These are phyloP conservation scores for Fistularia commersonii DNA, from an alignment of 2,797 vertebrate species.

Conservation along the genomic window DNA sequence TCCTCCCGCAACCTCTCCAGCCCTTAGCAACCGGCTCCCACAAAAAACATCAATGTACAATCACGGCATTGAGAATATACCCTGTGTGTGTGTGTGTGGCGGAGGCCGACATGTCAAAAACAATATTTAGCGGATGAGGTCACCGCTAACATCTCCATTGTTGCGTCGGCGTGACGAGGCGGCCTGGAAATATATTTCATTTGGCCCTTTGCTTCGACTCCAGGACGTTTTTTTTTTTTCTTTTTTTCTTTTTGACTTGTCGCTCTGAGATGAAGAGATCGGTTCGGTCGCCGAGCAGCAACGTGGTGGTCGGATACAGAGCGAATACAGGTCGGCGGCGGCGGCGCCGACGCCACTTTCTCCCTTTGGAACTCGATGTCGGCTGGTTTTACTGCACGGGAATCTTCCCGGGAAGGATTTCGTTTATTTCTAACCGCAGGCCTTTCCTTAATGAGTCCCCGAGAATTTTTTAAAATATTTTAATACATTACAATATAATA, in stretches of 20 bases:
- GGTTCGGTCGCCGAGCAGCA: too few relatives aligned
- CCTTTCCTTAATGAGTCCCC: too few relatives aligned
- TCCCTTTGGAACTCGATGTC: too few relatives aligned
- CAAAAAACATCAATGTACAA: slow-evolving; percentile 71
- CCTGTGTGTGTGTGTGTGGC: slow-evolving; percentile 38
- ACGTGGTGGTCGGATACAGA: too few relatives aligned
- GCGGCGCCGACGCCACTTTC: too few relatives aligned
- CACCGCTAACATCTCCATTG: slow-evolving; percentile 65
- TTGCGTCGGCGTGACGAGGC: slow-evolving; percentile 65
- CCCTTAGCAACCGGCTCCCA: slow-evolving; percentile 66
- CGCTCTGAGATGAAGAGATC: too few relatives aligned
- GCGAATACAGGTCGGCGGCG: too few relatives aligned
- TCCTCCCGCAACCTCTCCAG: slow-evolving; percentile 30
- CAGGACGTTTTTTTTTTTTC: slow-evolving; percentile 19
- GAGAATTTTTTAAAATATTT: too few relatives aligned
- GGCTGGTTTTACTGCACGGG: too few relatives aligned
- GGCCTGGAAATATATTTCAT: slow-evolving; percentile 65
- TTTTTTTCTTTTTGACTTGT: slow-evolving; percentile 69
- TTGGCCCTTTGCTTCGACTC: slow-evolving; percentile 56
- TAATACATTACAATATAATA: too few relatives aligned
- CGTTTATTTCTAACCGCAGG: too few relatives aligned
- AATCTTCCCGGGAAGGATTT: too few relatives aligned
- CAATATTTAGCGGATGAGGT: slow-evolving; percentile 76
- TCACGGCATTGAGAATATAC: slow-evolving; percentile 45
- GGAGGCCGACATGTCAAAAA: slow-evolving; percentile 57